Percentiles rank a stretch among this genome's conserved stretches.
Conservation (phyloP, 2,797 vertebrate genomes). For the Gobio occitaniae region DNA sequence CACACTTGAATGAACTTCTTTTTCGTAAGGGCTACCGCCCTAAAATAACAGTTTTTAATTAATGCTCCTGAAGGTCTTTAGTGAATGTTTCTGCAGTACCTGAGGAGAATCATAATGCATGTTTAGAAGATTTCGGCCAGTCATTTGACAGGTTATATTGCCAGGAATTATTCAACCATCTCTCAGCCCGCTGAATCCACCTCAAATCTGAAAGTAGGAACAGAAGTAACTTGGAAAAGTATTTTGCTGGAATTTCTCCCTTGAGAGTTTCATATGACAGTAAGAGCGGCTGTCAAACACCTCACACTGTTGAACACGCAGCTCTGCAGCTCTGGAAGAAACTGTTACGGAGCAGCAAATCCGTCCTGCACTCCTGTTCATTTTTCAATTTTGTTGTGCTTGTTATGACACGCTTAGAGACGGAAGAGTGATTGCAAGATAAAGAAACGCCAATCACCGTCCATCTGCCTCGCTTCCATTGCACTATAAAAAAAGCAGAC, state of each 20-base stretch:
- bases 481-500: slow-evolving; percentile 30
- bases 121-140: not conserved
- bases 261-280: slow-evolving; percentile 26
- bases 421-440: slow-evolving; percentile 36
- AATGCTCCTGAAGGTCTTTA: not conserved
- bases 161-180: slow-evolving; percentile 6
- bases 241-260: slow-evolving; percentile 20
- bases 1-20: too few species aligned
- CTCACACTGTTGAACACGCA: not conserved
- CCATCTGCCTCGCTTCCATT: slow-evolving; percentile 22
- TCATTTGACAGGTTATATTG: not conserved
- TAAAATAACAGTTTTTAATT: not conserved
- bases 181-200: slow-evolving; percentile 5
- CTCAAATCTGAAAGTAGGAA: not conserved
- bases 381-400: slow-evolving; percentile 48
- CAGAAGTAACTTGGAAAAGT: not conserved
- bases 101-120: not conserved
- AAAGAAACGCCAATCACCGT: slow-evolving; percentile 50
- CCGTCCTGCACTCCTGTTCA: slow-evolving; percentile 34
- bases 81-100: not conserved
- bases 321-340: slow-evolving; percentile 17
- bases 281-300: slow-evolving; percentile 9
- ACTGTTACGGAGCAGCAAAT: slow-evolving; percentile 24
- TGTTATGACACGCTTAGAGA: slow-evolving; percentile 32
- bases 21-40: too few species aligned